These are phyloP conservation scores for Ctena decussata DNA, from an alignment of 2,888 invertebrate genomes.

Conservation along the genomic window DNA sequence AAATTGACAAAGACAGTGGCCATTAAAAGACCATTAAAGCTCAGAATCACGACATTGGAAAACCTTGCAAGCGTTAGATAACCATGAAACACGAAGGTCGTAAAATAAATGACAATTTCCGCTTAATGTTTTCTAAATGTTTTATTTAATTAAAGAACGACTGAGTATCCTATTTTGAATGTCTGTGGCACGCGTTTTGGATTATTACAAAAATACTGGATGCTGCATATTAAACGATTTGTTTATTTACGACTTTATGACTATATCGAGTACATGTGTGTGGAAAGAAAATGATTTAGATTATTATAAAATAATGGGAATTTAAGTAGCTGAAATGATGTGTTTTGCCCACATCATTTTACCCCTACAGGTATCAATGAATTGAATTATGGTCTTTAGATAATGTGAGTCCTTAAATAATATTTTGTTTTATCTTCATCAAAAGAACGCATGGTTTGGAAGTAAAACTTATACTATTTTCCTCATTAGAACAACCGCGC, in stretches of 20 bases:
- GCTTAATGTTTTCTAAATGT: conserved; percentile 48
- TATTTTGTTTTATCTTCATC: too few species aligned
- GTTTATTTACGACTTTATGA: not conserved
- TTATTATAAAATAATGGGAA: too few species aligned
- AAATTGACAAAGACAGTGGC: not conserved
- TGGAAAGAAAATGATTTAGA: too few species aligned
- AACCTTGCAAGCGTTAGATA: not conserved
- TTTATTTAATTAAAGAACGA: conserved; percentile 46
- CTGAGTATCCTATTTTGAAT: conserved; percentile 13
- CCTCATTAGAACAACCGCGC: too few species aligned
- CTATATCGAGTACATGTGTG: too few species aligned
- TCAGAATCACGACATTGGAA: not conserved
- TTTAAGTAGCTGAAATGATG: too few species aligned
- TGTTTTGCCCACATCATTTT: too few species aligned
- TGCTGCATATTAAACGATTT: not conserved
- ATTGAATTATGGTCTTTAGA: too few species aligned
- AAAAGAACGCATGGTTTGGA: too few species aligned
- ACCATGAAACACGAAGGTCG: conserved; percentile 51
- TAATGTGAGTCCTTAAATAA: too few species aligned
- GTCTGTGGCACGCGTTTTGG: not conserved
- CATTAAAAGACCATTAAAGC: not conserved
- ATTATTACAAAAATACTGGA: not conserved
- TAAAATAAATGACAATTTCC: conserved; percentile 60
- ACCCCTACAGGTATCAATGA: too few species aligned
- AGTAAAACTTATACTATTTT: too few species aligned